These are phyloP conservation scores for Porites rus DNA, from an alignment of 92 coral and sea anemone genomes.

Conservation along the genomic window DNA sequence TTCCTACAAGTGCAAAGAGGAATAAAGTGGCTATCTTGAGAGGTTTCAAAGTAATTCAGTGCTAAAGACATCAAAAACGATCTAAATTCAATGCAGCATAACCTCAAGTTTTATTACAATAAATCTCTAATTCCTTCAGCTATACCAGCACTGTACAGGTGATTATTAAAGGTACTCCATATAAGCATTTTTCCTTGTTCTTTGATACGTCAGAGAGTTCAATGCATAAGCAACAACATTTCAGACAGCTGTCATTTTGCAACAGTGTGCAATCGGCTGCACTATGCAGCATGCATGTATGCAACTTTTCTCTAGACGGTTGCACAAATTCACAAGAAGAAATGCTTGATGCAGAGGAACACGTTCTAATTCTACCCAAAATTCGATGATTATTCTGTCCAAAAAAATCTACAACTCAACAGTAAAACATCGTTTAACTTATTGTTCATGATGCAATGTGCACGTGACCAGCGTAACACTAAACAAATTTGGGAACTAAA, in stretches of 20 bases:
- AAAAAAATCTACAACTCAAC: constrained; percentile 13
- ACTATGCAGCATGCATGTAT: not conserved
- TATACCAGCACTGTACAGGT: constrained; percentile 6
- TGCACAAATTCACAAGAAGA: not conserved
- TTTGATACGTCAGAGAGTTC: not conserved
- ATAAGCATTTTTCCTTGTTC: not conserved
- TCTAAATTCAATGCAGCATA: not conserved
- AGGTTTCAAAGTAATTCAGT: not conserved
- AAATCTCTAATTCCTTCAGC: not conserved
- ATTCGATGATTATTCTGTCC: not conserved
- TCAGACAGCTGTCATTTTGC: not conserved
- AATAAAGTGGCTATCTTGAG: not conserved
- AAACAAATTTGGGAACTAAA: not conserved
- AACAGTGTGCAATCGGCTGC: no score
- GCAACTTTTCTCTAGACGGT: no score
- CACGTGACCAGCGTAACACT: not conserved
- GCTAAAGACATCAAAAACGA: not conserved
- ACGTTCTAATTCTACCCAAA: not conserved
- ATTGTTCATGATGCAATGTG: not conserved
- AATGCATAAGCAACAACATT: not conserved
- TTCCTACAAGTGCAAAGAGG: not conserved
- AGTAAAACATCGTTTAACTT: not conserved
- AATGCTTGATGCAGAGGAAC: not conserved
- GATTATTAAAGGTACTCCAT: not conserved
- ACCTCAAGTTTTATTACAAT: not conserved